Percentiles rank a stretch among this genome's conserved stretches.
These are phyloP conservation scores for Nothobranchius kuhntae DNA, from an alignment of 2,113 vertebrate genomes.

Conservation along the genomic window DNA sequence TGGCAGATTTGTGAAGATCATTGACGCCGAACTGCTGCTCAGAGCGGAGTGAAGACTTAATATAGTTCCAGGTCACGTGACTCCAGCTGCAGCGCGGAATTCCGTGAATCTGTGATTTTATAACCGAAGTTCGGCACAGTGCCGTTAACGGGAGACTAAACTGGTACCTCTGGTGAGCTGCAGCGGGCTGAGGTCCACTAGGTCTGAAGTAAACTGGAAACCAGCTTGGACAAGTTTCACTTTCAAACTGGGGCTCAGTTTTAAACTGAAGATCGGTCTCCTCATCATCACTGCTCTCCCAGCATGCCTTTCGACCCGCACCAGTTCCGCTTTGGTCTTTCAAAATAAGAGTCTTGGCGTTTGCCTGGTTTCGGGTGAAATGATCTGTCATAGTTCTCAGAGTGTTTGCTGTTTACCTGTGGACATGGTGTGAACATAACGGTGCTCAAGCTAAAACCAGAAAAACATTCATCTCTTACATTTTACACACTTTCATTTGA, in stretches of 20 bases:
- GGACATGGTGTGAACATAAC: too few species aligned
- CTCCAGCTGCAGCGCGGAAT: not conserved
- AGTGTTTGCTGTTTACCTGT: too few species aligned
- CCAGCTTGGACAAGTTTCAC: constrained; percentile 81
- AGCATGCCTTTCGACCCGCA: not conserved
- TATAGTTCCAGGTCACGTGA: not conserved
- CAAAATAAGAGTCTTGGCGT: constrained; percentile 14
- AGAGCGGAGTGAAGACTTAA: not conserved
- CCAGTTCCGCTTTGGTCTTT: constrained; percentile 4
- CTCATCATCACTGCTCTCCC: constrained; percentile 71
- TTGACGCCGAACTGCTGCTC: not conserved
- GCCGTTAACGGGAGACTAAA: too few species aligned
- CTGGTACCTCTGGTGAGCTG: constrained; percentile 87
- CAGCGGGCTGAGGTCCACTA: constrained; percentile 75
- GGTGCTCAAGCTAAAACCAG: too few species aligned
- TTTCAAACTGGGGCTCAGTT: constrained; percentile 75
- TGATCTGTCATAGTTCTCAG: too few species aligned
- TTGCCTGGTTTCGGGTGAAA: too few species aligned
- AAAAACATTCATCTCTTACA: too few species aligned
- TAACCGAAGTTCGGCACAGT: too few species aligned
- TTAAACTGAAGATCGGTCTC: constrained; percentile 77
- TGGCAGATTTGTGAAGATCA: not conserved
- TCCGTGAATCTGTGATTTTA: too few species aligned
- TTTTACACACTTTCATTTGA: too few species aligned
- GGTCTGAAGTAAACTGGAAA: constrained; percentile 83